Conservation (phyloP, 2,113 vertebrate genomes). For the Lasiurus cinereus region DNA sequence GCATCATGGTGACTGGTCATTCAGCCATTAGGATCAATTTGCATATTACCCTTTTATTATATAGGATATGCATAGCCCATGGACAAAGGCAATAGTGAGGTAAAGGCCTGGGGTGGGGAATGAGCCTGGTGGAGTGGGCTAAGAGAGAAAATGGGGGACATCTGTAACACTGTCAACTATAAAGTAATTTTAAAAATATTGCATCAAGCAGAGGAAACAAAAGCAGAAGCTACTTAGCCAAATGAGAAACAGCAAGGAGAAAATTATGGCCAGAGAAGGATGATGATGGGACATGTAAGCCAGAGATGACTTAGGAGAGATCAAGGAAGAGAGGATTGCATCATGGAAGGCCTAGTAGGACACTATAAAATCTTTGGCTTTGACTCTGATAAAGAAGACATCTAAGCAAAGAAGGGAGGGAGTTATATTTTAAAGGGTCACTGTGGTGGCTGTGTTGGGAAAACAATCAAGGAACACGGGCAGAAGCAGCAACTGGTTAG, state of each 20-base stretch:
- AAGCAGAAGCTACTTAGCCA: neutral
- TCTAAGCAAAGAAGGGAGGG: neutral
- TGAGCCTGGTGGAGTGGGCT: too few species aligned
- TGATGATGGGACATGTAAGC: neutral
- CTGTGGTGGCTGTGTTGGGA: neutral
- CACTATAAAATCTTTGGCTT: neutral
- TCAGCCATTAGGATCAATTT: too few species aligned
- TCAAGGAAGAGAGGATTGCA: too few species aligned
- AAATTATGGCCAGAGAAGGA: neutral
- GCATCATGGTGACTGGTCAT: too few species aligned
- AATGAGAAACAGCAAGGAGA: neutral
- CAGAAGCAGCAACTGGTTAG: neutral
- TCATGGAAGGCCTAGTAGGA: neutral
- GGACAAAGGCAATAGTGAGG: too few species aligned
- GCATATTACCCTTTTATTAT: too few species aligned
- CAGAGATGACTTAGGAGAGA: neutral
- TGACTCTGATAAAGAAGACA: neutral
- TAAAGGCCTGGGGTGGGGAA: too few species aligned
- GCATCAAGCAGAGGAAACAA: neutral
- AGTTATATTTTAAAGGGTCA: neutral
- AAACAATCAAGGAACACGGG: neutral
- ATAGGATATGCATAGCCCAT: too few species aligned
- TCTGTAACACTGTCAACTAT: too few species aligned
- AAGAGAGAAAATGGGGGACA: too few species aligned
- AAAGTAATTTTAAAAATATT: neutral